Evolutionary conservation across 2,113 vertebrate genomes (phyloP).

Genomic region (Malurus cyaneus): DNA sequence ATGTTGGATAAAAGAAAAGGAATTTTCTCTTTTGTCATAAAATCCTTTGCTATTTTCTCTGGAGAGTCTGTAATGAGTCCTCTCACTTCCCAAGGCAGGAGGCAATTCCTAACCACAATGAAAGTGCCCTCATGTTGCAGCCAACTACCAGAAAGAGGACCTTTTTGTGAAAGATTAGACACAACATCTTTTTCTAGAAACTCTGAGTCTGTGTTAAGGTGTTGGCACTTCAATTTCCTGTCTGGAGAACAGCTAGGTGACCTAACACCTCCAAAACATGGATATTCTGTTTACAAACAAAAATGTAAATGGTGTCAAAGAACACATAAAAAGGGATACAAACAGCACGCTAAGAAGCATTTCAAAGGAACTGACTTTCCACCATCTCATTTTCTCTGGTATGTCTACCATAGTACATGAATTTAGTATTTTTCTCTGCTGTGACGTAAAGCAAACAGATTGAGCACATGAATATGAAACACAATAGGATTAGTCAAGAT

Average conservation of each 20-base stretch:
- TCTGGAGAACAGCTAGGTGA: background rate
- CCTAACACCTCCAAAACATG: background rate
- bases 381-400: background rate
- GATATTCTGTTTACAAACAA: background rate
- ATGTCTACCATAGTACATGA: background rate
- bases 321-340: background rate
- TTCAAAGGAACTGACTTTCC: background rate
- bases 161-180: background rate
- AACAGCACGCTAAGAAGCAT: background rate
- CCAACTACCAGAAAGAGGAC: background rate
- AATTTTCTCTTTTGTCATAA: background rate
- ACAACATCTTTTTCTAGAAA: background rate
- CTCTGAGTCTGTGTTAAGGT: background rate
- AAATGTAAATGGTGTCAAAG: background rate
- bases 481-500: background rate
- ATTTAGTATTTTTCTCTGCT: background rate
- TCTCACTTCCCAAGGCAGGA: background rate
- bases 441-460: too few relatives aligned
- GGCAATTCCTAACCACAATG: background rate
- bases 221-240: background rate
- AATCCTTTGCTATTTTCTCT: background rate
- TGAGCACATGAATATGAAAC: background rate
- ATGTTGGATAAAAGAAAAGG: background rate
- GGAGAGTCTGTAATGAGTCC: background rate
- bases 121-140: background rate